phyloP scores from a whole-genome alignment of 1,140 invertebrate genomes.

The Zaprionus kolodkinae region DNA sequence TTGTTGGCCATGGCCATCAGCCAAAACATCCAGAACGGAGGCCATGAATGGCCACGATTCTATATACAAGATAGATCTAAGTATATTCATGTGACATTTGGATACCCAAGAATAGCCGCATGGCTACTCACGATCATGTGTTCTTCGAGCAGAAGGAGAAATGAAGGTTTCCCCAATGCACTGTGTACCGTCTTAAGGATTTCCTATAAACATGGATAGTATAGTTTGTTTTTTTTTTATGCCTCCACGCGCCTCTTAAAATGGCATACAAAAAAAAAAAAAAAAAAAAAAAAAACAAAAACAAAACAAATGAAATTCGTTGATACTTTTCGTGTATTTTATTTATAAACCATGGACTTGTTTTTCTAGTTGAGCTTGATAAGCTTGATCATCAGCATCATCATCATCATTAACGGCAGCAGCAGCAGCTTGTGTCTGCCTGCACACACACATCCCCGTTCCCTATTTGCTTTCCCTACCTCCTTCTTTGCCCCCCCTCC shows the following conservation, averaged over 20 bases:
- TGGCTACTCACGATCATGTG: constrained; percentile 60
- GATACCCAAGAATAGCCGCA: constrained; percentile 55
- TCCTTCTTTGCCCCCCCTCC: neutral
- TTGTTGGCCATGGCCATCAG: constrained; percentile 66
- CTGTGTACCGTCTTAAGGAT: neutral
- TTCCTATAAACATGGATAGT: neutral
- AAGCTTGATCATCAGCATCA: constrained; percentile 63
- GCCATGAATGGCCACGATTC: constrained; percentile 49
- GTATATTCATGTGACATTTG: constrained; percentile 68
- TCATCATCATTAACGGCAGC: constrained; percentile 9
- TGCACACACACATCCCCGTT: constrained; percentile 11
- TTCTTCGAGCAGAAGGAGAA: constrained; percentile 62
- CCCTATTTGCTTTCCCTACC: neutral
- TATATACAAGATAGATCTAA: neutral
- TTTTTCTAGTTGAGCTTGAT: constrained; percentile 79
- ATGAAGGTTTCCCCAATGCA: constrained; percentile 60
- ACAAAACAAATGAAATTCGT: constrained; percentile 28
- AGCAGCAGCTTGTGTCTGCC: constrained; percentile 20
- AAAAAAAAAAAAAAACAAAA: too few species aligned
- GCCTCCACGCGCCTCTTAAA: constrained; percentile 34
- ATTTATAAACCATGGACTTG: constrained; percentile 79
- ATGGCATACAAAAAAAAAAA: constrained; percentile 4
- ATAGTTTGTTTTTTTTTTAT: neutral
- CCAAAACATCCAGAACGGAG: constrained; percentile 47
- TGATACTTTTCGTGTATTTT: constrained; percentile 48